Evolutionary conservation across 2,113 vertebrate species (phyloP), one percentile per base, ranked within the genome.

Genomic region (Marmota flaviventris): DNA sequence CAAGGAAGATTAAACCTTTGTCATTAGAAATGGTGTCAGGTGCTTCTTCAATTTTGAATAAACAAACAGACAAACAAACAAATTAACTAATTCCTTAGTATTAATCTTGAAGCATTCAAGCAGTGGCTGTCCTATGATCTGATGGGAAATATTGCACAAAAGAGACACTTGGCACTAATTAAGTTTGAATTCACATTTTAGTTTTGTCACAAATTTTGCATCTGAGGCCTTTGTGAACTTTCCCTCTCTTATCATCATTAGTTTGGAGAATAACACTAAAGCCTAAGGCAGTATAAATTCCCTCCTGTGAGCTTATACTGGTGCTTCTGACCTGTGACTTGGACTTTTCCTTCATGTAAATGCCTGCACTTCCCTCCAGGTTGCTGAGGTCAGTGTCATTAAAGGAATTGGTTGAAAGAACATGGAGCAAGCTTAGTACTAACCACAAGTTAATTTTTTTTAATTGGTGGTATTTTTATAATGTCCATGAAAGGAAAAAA

Each of bases 281-380:
- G 3, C 4, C 3, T 16, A 34, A 76, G 18, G 16, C 17, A 58
- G 24, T 51, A 51, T 51, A 51, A 51, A 7, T 1, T 6, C 8
- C n/a, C 37, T 20, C 1, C 34, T 7, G 51, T 56, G 29, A 53
- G 5, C 14, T 11, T 69, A 0, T 6, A 9, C 27, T 77, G 2
- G 2, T 17, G 3, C 0, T 58, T 48, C 24, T n/a, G 22, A 39
- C 0, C 24, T 32, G 25, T 92, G 39, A 25, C 24, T 5, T 16
- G 1, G 29, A 4, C 63, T 20, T 8, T 2, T 48, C 27, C 16
- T 65, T 32, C 12, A 13, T 16, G 13, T 73, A 7, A 8, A 2
- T 4, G 1, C 11, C 4, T 51, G 0, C 9, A 8, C 5, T 20
- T 0, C 17, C 13, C 1, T 89, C 27, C 9, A 45, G 22, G 20